These are phyloP conservation scores for Lutraria rhynchaena DNA, from an alignment of 1,140 invertebrate species.

Conservation along the genomic window DNA sequence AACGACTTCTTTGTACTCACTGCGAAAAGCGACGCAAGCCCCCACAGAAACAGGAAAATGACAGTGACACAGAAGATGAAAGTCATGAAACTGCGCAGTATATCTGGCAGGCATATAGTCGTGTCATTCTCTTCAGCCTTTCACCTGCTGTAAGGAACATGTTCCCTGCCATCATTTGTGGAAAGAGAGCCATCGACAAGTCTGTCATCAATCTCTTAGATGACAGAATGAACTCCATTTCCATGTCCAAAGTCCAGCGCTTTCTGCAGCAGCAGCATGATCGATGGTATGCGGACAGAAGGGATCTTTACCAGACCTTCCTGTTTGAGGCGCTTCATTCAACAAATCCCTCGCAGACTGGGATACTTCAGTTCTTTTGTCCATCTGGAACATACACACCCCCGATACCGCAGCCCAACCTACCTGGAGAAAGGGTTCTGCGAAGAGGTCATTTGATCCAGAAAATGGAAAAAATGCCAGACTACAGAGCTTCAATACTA, in stretches of 20 bases:
- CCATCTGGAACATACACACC: constrained; percentile 5
- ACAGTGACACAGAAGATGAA: constrained; percentile 4
- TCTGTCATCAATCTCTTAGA: neutral
- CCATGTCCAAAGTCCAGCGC: constrained; percentile 2
- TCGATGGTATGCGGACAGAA: neutral
- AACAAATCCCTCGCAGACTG: neutral
- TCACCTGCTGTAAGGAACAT: constrained; percentile 13
- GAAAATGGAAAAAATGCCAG: neutral
- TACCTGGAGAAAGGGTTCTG: neutral
- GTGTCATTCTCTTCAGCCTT: neutral
- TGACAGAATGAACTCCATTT: constrained; percentile 5
- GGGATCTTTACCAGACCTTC: constrained; percentile 3
- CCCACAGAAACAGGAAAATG: neutral
- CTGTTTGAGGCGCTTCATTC: neutral
- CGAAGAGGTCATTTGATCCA: neutral
- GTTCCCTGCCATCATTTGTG: constrained; percentile 9
- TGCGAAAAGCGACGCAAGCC: neutral
- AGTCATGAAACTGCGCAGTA: neutral
- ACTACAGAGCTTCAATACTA: neutral
- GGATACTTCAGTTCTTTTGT: neutral
- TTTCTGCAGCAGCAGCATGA: neutral
- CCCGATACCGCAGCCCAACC: neutral
- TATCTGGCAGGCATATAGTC: constrained; percentile 8
- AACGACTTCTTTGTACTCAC: neutral
- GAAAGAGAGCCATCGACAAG: neutral